Evolutionary conservation across 2,113 vertebrate genomes (phyloP), one percentile per base, ranked within the genome.

Genomic region (Melospiza georgiana): DNA sequence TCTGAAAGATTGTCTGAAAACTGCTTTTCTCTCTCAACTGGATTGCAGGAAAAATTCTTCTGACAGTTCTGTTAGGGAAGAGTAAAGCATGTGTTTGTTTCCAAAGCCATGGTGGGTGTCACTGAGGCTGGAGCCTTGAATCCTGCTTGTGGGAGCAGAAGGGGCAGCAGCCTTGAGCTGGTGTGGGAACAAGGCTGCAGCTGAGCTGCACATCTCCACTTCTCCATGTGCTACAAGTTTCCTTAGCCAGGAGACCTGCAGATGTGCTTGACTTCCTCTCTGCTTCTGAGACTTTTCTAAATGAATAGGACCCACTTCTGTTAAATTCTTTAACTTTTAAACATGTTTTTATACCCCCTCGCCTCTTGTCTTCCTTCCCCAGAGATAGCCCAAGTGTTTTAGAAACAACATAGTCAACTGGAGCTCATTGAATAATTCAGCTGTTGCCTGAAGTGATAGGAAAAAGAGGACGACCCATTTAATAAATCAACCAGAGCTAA

Each of bases 401-500:
- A 94, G 91, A 95, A 96, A 95, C 89, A 85, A 77, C 82, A 8
- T 62, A 93, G 78, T 94, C 94, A 93, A 86, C 89, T 89, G 83
- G 86, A 93, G 91, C 88, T 93, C 88, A 75, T 78, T 94, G 93
- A 97, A 97, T 97, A 96, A 97, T 97, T 95, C 77, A 95, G 0
- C 68, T 92, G 63, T 94, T 96, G 95, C 96, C 96, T 94, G 91
- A 77, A 96, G 96, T 95, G 78, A 95, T 91, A 80, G 84, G 84
- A 83, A 94, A 94, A 94, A 75, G 91, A 96, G 77, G 88, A 94
- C 46, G 78, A 95, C 91, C 94, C 87, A 90, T 96, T 95, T 96
- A 95, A 93, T 96, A 96, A 97, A 96, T 96, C 95, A 96, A 91
- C 74, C 94, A 95, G 67, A 94, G 92, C 89, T 96, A 94, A 96